These are phyloP conservation scores for Colaptes auratus DNA, from an alignment of 2,113 vertebrate species.

Conservation along the genomic window DNA sequence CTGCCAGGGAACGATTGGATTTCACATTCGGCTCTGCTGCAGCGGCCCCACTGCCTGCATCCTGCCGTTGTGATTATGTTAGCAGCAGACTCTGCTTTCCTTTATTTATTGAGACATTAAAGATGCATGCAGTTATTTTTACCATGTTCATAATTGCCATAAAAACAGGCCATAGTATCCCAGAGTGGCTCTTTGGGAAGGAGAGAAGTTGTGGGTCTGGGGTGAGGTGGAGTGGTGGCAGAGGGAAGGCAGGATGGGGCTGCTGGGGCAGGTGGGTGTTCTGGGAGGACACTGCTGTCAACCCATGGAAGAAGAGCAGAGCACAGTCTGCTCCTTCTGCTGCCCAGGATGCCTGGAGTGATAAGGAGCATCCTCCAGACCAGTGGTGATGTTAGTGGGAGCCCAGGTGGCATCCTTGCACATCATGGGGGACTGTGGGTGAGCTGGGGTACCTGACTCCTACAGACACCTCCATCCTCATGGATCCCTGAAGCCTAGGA, in stretches of 20 bases:
- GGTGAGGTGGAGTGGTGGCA: background rate
- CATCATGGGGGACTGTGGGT: background rate
- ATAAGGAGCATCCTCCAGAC: background rate
- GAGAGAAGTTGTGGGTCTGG: fast-evolving
- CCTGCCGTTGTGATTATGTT: constrained; percentile 60
- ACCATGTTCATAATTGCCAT: constrained; percentile 62
- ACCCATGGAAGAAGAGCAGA: background rate
- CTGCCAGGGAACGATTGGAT: constrained; percentile 39
- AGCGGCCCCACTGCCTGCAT: constrained; percentile 14
- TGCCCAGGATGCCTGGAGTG: background rate
- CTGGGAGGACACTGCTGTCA: background rate
- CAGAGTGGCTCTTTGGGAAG: background rate
- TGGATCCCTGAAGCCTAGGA: background rate
- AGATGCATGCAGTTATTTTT: constrained; percentile 70
- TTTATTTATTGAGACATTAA: constrained; percentile 70
- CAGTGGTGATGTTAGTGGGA: background rate
- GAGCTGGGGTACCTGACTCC: background rate
- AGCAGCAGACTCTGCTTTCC: constrained; percentile 41
- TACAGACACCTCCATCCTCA: background rate
- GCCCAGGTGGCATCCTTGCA: background rate
- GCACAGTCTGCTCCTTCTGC: background rate
- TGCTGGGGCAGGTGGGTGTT: background rate
- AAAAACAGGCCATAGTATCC: constrained; percentile 28
- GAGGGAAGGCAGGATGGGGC: background rate
- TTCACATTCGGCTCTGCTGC: constrained; percentile 21